These are phyloP conservation scores for Drosophila guanche DNA, from an alignment of 1,140 invertebrate genomes.

Conservation along the genomic window DNA sequence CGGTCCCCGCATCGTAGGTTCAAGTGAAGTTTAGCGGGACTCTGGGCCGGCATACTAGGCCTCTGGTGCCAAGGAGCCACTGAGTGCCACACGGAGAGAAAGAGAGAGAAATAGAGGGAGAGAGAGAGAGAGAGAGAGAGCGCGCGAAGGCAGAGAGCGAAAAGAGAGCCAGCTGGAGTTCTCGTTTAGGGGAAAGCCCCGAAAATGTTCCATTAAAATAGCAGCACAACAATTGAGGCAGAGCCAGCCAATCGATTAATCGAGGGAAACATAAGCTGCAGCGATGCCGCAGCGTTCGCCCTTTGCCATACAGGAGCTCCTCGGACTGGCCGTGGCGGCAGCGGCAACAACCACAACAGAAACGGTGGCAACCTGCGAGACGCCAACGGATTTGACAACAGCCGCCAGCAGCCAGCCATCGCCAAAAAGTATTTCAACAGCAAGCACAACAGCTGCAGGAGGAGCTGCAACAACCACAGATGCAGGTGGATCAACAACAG, in stretches of 20 bases:
- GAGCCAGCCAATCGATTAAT: too few species aligned
- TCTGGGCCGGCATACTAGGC: constrained; percentile 40
- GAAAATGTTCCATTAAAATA: too few species aligned
- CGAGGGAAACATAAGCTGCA: not conserved
- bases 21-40: not conserved
- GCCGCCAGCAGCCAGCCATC: constrained; percentile 14
- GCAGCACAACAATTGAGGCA: too few species aligned
- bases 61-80: too few species aligned
- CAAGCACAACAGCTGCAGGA: constrained; percentile 12
- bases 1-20: constrained; percentile 3
- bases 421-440: constrained; percentile 1
- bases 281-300: constrained; percentile 92
- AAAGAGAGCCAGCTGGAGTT: too few species aligned
- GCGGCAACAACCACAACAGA: constrained; percentile 25
- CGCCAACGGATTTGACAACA: constrained; percentile 58
- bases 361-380: constrained; percentile 35
- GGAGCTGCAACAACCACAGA: constrained; percentile 29
- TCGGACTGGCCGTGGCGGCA: constrained; percentile 86
- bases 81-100: constrained; percentile 4
- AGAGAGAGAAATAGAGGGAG: not conserved
- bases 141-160: too few species aligned
- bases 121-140: not conserved
- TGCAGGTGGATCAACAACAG: constrained; percentile 6
- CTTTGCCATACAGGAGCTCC: constrained; percentile 95
- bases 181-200: too few species aligned